phyloP scores from a whole-genome alignment of 2,888 invertebrate species.

The Caenorhabditis angaria region DNA sequence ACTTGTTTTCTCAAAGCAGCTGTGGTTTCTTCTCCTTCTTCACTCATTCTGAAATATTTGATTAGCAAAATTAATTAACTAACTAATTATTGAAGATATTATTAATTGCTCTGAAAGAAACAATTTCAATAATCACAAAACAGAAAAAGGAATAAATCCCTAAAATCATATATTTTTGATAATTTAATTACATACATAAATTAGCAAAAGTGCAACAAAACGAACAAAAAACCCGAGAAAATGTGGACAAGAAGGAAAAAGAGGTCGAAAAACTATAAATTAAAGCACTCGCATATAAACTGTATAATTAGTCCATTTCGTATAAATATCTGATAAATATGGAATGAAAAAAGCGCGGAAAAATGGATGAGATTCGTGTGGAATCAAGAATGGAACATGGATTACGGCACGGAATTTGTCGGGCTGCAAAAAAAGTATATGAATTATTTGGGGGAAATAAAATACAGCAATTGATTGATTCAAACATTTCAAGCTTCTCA shows the following conservation, averaged over 20 bases:
- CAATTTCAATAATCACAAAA: too few species aligned
- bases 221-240: neutral
- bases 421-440: too few species aligned
- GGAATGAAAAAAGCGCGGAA: conserved; percentile 75
- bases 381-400: conserved; percentile 73
- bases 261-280: neutral
- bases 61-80: too few species aligned
- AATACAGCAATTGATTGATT: neutral
- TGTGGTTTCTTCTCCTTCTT: neutral
- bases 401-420: conserved; percentile 50
- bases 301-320: conserved; percentile 42
- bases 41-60: neutral
- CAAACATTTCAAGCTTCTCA: neutral
- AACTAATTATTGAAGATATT: too few species aligned
- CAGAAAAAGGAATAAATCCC: too few species aligned
- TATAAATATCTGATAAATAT: conserved; percentile 63
- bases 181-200: neutral
- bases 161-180: neutral
- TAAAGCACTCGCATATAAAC: conserved; percentile 29
- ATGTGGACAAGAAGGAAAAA: neutral
- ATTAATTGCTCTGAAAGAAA: too few species aligned
- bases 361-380: conserved; percentile 70
- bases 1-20: conserved; percentile 16
- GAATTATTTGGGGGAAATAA: too few species aligned
- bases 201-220: neutral